Evolutionary conservation across 1,140 invertebrate species (phyloP).

Genomic region (Halictus rubicundus): DNA sequence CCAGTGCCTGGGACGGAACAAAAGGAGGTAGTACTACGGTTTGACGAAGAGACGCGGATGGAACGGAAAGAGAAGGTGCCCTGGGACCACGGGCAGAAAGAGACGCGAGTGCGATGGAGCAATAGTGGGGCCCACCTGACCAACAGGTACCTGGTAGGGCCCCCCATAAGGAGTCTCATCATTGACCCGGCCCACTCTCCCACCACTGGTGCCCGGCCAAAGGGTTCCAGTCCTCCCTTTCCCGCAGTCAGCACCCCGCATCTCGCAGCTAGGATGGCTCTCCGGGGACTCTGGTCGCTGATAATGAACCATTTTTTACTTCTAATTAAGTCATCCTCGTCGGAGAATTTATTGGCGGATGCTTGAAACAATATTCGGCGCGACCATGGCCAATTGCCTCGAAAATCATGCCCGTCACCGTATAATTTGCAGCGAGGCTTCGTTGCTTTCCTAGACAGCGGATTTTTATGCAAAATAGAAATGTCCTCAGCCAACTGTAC

Average conservation of each 20-base stretch:
- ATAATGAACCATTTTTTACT: constrained; percentile 44
- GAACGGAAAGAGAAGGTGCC: constrained; percentile 28
- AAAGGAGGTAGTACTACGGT: constrained; percentile 38
- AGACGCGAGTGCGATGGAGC: constrained; percentile 35
- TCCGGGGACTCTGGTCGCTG: constrained; percentile 19
- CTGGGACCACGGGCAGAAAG: background rate
- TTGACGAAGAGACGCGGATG: constrained; percentile 37
- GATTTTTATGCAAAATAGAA: background rate
- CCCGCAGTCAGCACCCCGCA: constrained; percentile 47
- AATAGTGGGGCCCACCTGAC: constrained; percentile 71
- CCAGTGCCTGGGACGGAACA: constrained; percentile 30
- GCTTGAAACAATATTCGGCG: background rate
- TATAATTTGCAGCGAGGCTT: background rate
- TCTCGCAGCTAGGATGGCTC: constrained; percentile 44
- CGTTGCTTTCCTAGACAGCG: background rate
- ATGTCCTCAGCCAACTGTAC: background rate
- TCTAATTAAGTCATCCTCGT: constrained; percentile 28
- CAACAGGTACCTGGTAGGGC: constrained; percentile 72
- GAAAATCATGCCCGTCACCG: background rate
- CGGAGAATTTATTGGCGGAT: constrained; percentile 16
- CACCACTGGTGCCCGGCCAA: constrained; percentile 51
- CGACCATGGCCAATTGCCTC: background rate
- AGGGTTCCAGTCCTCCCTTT: constrained; percentile 61
- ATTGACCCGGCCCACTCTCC: constrained; percentile 72
- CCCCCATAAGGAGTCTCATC: constrained; percentile 70